phyloP scores from a whole-genome alignment of 2,113 vertebrate species.

The Hipposideros armiger region DNA sequence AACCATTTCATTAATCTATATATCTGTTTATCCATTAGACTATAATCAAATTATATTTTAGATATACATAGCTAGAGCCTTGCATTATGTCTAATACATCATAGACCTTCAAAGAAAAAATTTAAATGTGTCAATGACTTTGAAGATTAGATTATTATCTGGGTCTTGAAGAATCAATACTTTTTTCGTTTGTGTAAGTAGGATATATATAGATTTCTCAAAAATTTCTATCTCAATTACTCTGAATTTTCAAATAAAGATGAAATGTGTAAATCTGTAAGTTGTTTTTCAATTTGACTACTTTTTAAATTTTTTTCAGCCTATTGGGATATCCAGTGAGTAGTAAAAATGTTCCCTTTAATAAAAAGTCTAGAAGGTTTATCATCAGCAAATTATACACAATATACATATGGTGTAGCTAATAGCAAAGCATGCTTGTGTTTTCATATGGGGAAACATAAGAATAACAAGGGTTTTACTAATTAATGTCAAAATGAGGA shows the following conservation, averaged over 20 bases:
- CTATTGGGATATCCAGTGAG: neutral
- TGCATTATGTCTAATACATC: neutral
- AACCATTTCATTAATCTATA: neutral
- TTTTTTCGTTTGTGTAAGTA: neutral
- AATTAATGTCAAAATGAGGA: neutral
- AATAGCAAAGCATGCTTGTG: neutral
- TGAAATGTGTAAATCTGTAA: neutral
- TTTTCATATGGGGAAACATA: neutral
- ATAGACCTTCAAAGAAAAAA: neutral
- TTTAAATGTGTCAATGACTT: neutral
- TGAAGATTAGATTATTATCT: neutral
- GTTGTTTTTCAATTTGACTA: neutral
- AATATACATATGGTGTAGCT: neutral
- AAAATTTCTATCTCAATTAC: neutral
- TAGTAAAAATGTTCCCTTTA: neutral
- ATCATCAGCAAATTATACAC: neutral
- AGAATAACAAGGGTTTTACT: neutral
- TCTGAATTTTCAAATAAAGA: neutral
- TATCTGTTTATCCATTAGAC: neutral
- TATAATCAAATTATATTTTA: neutral
- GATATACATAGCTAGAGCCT: neutral
- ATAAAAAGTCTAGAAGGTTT: neutral
- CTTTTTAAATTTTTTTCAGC: neutral
- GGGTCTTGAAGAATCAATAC: neutral
- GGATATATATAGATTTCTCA: neutral